These are phyloP conservation scores for Mormyrus proboscirostris DNA, from an alignment of 2,797 vertebrate genomes.

Conservation along the genomic window DNA sequence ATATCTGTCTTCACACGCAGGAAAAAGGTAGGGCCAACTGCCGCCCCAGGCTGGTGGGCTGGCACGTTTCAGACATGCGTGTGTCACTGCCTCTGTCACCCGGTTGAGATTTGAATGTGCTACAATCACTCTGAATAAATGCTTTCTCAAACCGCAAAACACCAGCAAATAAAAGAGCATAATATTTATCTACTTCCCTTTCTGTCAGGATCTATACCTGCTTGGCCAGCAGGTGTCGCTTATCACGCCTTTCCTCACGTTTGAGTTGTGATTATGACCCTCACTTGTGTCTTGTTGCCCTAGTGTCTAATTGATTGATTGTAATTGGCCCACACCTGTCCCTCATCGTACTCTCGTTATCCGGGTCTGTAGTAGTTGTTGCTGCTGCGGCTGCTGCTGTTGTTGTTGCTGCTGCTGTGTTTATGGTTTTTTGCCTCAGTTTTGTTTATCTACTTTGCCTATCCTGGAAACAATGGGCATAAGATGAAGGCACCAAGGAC, in stretches of 20 bases:
- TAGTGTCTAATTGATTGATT: background rate
- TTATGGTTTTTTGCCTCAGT: background rate
- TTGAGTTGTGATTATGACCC: background rate
- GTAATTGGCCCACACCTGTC: background rate
- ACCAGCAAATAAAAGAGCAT: background rate
- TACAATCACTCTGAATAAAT: background rate
- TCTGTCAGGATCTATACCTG: background rate
- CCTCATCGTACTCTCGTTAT: background rate
- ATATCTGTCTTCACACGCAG: background rate
- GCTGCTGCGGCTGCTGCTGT: too few species aligned
- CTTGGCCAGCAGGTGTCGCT: background rate
- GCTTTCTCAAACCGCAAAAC: background rate
- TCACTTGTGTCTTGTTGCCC: background rate
- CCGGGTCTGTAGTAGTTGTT: too few species aligned
- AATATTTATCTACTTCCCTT: background rate
- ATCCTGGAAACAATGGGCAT: background rate
- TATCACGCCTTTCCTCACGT: background rate
- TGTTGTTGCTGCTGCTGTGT: background rate
- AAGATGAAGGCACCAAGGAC: background rate
- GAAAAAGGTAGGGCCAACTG: background rate
- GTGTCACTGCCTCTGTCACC: background rate
- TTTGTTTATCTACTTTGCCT: background rate
- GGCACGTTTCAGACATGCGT: background rate
- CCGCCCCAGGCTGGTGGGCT: background rate
- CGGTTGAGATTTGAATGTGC: background rate